Conservation (phyloP, 2,797 vertebrate species). For the Carapus acus region DNA sequence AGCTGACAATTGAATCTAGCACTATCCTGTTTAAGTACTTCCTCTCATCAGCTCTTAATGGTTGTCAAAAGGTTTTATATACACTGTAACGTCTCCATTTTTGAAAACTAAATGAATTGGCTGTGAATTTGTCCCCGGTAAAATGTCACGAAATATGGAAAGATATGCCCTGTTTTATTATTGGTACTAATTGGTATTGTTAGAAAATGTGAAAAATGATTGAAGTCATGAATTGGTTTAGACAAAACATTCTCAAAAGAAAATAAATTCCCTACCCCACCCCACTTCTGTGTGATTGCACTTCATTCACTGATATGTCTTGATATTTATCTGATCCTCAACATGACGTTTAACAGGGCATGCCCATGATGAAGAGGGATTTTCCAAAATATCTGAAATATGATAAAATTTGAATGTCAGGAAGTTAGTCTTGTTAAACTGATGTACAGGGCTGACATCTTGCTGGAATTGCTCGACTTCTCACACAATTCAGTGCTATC, state of each 20-base stretch:
- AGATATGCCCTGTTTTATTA: slow-evolving; percentile 40
- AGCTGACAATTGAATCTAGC: slow-evolving; percentile 41
- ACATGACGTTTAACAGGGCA: too few species aligned
- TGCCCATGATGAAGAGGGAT: too few species aligned
- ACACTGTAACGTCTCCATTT: slow-evolving; percentile 64
- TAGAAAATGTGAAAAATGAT: slow-evolving; percentile 22
- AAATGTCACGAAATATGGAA: slow-evolving; percentile 53
- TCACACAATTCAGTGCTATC: too few species aligned
- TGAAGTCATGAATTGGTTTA: slow-evolving; percentile 46
- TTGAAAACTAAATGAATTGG: slow-evolving; percentile 57
- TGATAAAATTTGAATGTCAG: too few species aligned
- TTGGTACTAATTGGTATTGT: slow-evolving; percentile 58
- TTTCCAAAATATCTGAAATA: too few species aligned
- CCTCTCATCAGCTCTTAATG: slow-evolving; percentile 26
- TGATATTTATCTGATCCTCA: too few species aligned
- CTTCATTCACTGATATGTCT: too few species aligned
- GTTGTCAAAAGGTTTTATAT: slow-evolving; percentile 28
- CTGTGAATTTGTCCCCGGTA: slow-evolving; percentile 63
- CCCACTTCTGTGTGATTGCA: slow-evolving; percentile 47
- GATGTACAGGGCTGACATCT: too few species aligned
- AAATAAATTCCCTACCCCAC: slow-evolving; percentile 66
- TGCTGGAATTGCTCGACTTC: too few species aligned
- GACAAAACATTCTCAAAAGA: slow-evolving; percentile 42
- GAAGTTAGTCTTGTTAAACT: too few species aligned
- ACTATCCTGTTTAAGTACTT: slow-evolving; percentile 17